Conservation (phyloP, 2,113 vertebrate species). For the Engystomops pustulosus region DNA sequence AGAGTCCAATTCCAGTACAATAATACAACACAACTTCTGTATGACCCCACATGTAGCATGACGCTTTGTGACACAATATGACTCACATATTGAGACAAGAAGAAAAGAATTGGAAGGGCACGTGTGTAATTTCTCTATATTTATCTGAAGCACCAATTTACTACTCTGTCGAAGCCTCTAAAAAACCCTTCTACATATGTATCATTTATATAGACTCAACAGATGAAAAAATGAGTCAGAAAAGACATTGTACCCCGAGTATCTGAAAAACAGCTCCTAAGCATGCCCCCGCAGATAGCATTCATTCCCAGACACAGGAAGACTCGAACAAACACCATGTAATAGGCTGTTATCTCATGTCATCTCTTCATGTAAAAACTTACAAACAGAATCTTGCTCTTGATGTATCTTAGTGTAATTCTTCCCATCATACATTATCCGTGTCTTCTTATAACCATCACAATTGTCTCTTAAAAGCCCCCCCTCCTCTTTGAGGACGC, state of each 20-base stretch:
- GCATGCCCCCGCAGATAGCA: neutral
- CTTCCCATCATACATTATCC: neutral
- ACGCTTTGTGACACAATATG: no score
- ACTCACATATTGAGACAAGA: no score
- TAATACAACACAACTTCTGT: no score
- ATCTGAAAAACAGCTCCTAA: neutral
- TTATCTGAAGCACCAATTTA: no score
- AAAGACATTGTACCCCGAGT: neutral
- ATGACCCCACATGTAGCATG: no score
- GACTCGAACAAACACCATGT: neutral
- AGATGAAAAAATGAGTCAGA: neutral
- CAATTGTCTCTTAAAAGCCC: neutral
- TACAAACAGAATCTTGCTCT: conserved; percentile 14
- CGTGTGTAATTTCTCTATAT: no score
- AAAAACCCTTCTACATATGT: no score
- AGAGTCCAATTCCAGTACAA: no score
- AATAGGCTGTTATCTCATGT: neutral
- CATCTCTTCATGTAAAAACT: neutral
- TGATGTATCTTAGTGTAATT: conserved; percentile 10
- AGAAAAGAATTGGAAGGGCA: no score
- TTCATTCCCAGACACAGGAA: neutral
- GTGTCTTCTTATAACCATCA: conserved; percentile 7
- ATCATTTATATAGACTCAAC: no score
- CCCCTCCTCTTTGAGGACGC: neutral
- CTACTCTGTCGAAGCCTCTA: no score